Evolutionary conservation across 2,888 invertebrate species (phyloP).

Genomic region (Drosophila anceps): DNA sequence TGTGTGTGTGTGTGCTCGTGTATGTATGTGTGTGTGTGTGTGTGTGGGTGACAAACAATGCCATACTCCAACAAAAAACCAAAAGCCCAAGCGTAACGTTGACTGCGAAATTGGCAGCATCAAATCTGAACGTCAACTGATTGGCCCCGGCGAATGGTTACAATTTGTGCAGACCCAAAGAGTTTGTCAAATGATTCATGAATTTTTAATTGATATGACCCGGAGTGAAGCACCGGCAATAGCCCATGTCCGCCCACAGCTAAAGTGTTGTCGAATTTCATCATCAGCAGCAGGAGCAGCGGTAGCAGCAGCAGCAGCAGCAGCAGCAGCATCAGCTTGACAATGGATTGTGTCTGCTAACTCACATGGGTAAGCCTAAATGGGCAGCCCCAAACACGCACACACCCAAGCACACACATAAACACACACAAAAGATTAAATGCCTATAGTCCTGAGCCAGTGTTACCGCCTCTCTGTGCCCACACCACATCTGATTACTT

Average conservation of each 20-base stretch:
- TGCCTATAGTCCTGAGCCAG: constrained; percentile 39
- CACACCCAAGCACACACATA: constrained; percentile 52
- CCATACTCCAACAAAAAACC: constrained; percentile 4
- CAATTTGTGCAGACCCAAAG: constrained; percentile 59
- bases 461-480: constrained; percentile 4
- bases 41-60: constrained; percentile 41
- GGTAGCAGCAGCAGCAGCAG: neutral
- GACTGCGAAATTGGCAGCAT: constrained; percentile 29
- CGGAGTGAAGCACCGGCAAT: constrained; percentile 20
- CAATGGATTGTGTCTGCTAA: constrained; percentile 54
- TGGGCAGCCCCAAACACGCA: constrained; percentile 77
- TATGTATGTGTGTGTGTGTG: constrained; percentile 9
- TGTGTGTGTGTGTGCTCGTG: neutral
- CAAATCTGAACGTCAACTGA: constrained; percentile 52
- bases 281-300: constrained; percentile 45
- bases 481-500: constrained; percentile 72
- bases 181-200: constrained; percentile 81
- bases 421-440: constrained; percentile 72
- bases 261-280: constrained; percentile 62
- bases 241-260: neutral
- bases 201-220: constrained; percentile 74
- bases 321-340: constrained; percentile 40
- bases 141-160: constrained; percentile 59
- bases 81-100: constrained; percentile 12
- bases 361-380: constrained; percentile 79